Evolutionary conservation across 37 sponge, comb jelly and placozoan genomes (phyloP), one percentile per base, ranked within the genome.

Genomic region (Halichondria panicea): DNA sequence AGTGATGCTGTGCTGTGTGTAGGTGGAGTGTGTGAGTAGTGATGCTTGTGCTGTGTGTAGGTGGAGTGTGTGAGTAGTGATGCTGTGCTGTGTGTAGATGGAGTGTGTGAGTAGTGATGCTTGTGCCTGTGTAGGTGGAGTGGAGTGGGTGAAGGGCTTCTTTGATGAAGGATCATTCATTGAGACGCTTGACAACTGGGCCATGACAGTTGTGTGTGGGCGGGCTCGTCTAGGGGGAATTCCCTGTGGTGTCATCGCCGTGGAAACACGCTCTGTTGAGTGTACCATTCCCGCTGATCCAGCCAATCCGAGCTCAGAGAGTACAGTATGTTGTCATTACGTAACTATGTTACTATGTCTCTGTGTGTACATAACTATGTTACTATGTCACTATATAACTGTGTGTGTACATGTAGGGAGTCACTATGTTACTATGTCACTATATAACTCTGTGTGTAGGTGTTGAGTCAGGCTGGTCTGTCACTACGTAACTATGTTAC

Each of bases 141-240:
- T 61, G n/a, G 76, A 72, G 13, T 97, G 87, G 81, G 83, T 88
- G 82, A 43, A 75, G 39, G 99, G 99, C 4, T 95, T 97, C 84
- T 97, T 97, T 74, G 99, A 97, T 71, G 60, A 82, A 70, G 95
- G 84, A 4, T 72, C 77, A n/a, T 97, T 92, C 82, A 77, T 81
- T 13, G 99, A 97, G 84, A 89, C 82, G 3, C 86, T 92, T 68
- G 48, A 70, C 15, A 72, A 73, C 55, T 97, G 99, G 99, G 99
- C 99, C 41, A 90, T 85, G 84, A 95, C 93, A 60, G 99, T 97
- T n/a, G 83, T 97, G 44, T 80, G 84, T 60, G 99, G 99, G 34
- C 69, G 99, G 36, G 99, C 99, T 41, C 79, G 95, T 30, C 80
- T 97, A n/a, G 95, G 99, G 34, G 99, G 99, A 28, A 92, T 97